Conservation (phyloP, 1,140 invertebrate species). For the Drosophila quadrilineata region DNA sequence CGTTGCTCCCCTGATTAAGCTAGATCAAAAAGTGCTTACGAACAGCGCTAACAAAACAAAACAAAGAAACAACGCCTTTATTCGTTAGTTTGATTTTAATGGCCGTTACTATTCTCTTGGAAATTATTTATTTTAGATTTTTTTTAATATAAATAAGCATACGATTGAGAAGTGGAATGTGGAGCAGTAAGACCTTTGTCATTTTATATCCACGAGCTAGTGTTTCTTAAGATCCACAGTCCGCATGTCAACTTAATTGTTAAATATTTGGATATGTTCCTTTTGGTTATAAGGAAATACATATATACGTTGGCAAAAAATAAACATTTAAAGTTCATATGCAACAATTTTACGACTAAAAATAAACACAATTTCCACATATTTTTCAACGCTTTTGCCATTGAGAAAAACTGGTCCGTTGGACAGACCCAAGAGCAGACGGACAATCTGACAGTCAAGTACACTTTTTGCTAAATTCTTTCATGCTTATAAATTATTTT, state of each 20-base stretch:
- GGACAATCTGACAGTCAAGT: conserved; percentile 19
- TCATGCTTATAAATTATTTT: conserved; percentile 49
- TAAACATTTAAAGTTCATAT: conserved; percentile 59
- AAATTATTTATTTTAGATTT: too few species aligned
- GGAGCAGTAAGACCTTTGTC: too few species aligned
- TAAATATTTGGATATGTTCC: conserved; percentile 25
- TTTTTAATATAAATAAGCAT: too few species aligned
- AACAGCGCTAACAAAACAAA: conserved; percentile 69
- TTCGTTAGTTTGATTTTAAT: conserved; percentile 12
- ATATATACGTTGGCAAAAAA: conserved; percentile 32
- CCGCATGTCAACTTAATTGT: conserved; percentile 35
- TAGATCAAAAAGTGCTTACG: conserved; percentile 60
- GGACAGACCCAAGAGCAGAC: conserved; percentile 24
- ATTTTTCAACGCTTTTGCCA: conserved; percentile 43
- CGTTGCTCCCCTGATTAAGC: conserved; percentile 3
- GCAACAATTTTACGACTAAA: conserved; percentile 70
- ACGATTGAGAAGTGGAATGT: too few species aligned
- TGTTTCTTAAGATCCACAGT: too few species aligned
- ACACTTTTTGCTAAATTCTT: conserved; percentile 59
- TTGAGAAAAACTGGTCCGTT: too few species aligned
- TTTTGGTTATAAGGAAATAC: conserved; percentile 18
- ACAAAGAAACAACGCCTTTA: conserved; percentile 61
- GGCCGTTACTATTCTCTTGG: not conserved
- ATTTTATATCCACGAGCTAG: too few species aligned
- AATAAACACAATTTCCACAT: conserved; percentile 59